Evolutionary conservation across 2,113 vertebrate species (phyloP).

Genomic region (Centrocercus urophasianus): DNA sequence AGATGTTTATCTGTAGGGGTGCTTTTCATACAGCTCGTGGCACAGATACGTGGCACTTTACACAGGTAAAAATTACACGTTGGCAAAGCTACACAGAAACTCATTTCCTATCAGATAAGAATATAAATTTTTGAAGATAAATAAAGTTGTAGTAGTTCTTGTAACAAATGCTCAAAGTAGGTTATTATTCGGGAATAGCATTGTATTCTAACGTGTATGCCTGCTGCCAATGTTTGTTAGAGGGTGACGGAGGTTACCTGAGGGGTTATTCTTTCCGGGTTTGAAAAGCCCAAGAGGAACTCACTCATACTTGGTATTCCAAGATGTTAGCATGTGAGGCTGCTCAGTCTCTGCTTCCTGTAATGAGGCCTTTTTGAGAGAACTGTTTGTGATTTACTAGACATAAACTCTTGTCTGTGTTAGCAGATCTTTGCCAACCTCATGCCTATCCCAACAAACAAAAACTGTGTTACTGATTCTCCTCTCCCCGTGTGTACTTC

Average conservation of each 20-base stretch:
- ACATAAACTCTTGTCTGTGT: not conserved
- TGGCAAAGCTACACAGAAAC: slow-evolving; percentile 7
- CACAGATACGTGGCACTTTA: not conserved
- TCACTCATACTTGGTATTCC: not conserved
- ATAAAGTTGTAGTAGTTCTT: not conserved
- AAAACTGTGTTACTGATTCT: not conserved
- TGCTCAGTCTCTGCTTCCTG: not conserved
- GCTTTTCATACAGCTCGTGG: slow-evolving; percentile 25
- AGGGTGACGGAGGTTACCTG: not conserved
- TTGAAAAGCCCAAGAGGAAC: not conserved
- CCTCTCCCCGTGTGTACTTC: not conserved
- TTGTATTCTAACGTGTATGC: not conserved
- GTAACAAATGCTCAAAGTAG: not conserved
- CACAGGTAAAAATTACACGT: slow-evolving; percentile 10
- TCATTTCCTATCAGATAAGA: slow-evolving; percentile 2
- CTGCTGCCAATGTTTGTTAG: not conserved
- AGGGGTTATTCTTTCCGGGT: not conserved
- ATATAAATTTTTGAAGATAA: not conserved
- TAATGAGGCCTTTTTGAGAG: not conserved
- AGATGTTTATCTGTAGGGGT: slow-evolving; percentile 54
- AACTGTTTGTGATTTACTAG: not conserved
- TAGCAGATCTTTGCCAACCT: not conserved
- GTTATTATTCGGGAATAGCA: not conserved
- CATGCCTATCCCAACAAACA: not conserved
- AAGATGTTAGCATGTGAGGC: not conserved